These are phyloP conservation scores for Hyperoodon ampullatus DNA, from an alignment of 2,113 vertebrate genomes.

Conservation along the genomic window DNA sequence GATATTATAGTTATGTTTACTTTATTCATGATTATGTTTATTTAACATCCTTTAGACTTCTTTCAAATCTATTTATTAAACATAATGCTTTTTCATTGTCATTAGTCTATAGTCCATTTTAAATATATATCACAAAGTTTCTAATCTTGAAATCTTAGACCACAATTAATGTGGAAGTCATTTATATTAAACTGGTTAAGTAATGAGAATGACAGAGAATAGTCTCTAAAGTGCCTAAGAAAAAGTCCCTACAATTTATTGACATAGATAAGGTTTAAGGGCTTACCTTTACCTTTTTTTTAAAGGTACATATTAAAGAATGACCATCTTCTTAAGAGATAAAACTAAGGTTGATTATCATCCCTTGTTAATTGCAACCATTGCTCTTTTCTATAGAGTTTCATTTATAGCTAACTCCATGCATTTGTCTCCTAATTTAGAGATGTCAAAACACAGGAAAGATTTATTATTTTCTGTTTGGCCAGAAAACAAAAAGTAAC, in stretches of 20 bases:
- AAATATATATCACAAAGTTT: neutral
- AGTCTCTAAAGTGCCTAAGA: neutral
- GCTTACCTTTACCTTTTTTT: neutral
- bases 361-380: constrained; percentile 14
- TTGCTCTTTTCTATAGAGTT: constrained; percentile 29
- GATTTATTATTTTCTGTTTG: constrained; percentile 16
- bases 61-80: neutral
- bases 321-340: constrained; percentile 33
- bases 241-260: neutral
- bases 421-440: constrained; percentile 30
- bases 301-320: constrained; percentile 18
- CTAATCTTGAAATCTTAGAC: neutral
- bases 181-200: neutral
- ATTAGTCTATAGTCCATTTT: neutral
- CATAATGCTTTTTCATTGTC: neutral
- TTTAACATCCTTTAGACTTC: neutral
- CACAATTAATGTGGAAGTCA: neutral
- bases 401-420: neutral
- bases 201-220: neutral
- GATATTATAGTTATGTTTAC: neutral
- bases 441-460: neutral
- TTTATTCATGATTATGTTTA: neutral
- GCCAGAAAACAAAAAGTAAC: neutral
- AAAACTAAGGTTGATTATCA: neutral
- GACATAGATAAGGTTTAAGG: neutral